A percentile compares a stretch with the other conserved stretches of the same genome.
Conservation (phyloP, 2,888 invertebrate species). For the Xanthorhoe spadicearia region DNA sequence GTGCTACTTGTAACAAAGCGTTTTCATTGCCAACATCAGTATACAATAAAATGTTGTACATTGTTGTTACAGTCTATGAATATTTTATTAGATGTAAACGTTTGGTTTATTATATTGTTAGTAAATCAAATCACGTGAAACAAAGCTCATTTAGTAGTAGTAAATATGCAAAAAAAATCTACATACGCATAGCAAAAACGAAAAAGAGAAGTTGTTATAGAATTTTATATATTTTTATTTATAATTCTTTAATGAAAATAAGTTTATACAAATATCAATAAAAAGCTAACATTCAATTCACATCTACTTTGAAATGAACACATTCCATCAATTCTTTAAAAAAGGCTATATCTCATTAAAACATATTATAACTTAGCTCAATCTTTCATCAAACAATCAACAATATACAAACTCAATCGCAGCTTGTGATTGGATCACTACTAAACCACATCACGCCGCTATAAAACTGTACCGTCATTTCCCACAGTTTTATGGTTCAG, state of each 20-base stretch:
- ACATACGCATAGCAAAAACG: too few relatives aligned
- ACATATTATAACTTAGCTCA: too few relatives aligned
- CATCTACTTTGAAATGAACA: not conserved
- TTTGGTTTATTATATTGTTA: not conserved
- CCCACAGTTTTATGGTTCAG: constrained; percentile 13
- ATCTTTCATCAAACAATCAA: not conserved
- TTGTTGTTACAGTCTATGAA: constrained; percentile 26
- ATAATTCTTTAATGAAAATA: too few relatives aligned
- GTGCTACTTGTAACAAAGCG: constrained; percentile 24
- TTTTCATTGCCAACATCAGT: constrained; percentile 23
- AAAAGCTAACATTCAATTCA: too few relatives aligned
- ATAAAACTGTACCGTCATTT: constrained; percentile 1
- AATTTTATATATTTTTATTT: too few relatives aligned
- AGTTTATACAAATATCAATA: too few relatives aligned
- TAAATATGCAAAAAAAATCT: not conserved
- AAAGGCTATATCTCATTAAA: too few relatives aligned
- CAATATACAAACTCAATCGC: not conserved
- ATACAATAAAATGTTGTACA: constrained; percentile 19
- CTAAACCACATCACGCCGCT: constrained; percentile 1
- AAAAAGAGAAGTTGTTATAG: too few relatives aligned
- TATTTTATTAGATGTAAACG: constrained; percentile 15
- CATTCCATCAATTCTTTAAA: not conserved
- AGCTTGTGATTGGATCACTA: not conserved
- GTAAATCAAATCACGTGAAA: not conserved
- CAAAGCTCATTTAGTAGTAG: not conserved